Base-by-base conservation (phyloP, 2,113 vertebrate species). In the Misgurnus mizolepis region DNA sequence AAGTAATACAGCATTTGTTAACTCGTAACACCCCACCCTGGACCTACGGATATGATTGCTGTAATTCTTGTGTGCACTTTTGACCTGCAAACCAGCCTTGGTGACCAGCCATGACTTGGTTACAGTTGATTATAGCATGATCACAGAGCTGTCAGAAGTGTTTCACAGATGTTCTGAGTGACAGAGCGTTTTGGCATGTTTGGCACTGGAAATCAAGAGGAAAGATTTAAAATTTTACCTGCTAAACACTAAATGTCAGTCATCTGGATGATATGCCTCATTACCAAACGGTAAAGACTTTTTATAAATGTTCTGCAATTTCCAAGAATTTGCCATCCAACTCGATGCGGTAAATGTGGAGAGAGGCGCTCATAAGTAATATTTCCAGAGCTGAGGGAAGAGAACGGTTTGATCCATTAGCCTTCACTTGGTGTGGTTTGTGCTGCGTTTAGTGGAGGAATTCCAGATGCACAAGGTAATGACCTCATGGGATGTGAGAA, bases 401-500 rank as follows among this genome's bases (percentile, higher is more conserved):
- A 65, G 64, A 45, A 67, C 60, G 11, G 47, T 14, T 74, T 55
- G 61, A 55, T 69, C 79, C 64, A 82, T 75, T 70, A 70, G 70
- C 14, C 64, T 45, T 15, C 10, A 67, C 17, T 18, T 66, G 61
- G 10, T 53, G 64, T 41, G 65, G 50, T 79, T 70, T 56, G 77
- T 27, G 43, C 41, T 73, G 40, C 22, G 22, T 75, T 49, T 9
- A 22, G 64, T 39, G 15, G 49, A 67, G 62, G 65, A 83, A 88
- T 82, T 80, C 77, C 67, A 75, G 43, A 49, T 22, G 58, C 14
- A 39, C 40, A 73, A 40, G 49, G 55, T 83, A 76, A 88, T 80
- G 79, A 75, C 27, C 61, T 83, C 53, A 67, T 67, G 78, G 82
- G 79, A 85, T 80, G 81, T 82, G 67, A 72, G 78, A 40, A 64